phyloP scores from a whole-genome alignment of 2,888 invertebrate species.

The Acronicta psi region DNA sequence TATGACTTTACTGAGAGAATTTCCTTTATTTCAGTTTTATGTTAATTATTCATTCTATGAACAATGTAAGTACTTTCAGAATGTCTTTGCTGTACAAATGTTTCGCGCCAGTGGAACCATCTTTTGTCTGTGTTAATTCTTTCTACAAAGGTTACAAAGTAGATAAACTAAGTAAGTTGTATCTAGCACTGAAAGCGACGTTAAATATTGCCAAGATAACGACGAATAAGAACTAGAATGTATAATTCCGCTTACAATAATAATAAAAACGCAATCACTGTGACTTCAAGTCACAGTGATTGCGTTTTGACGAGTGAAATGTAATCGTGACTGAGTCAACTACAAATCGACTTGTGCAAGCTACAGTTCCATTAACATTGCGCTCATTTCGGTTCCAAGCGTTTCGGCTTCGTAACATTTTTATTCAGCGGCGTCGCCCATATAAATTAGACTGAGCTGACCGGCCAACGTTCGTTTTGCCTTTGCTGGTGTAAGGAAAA shows the following conservation, averaged over 20 bases:
- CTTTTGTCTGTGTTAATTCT: slow-evolving; percentile 35
- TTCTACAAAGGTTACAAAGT: slow-evolving; percentile 29
- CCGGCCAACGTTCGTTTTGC: slow-evolving; percentile 47
- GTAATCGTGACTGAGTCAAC: slow-evolving; percentile 39
- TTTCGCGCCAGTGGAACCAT: slow-evolving; percentile 24
- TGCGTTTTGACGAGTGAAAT: slow-evolving; percentile 24
- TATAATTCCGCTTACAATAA: slow-evolving; percentile 41
- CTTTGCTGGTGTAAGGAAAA: slow-evolving; percentile 48
- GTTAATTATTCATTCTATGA: neutral
- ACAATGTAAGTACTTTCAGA: neutral
- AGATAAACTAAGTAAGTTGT: slow-evolving; percentile 42
- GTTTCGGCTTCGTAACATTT: slow-evolving; percentile 57
- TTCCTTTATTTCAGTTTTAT: too few relatives aligned
- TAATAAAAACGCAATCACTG: slow-evolving; percentile 19
- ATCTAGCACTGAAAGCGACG: slow-evolving; percentile 33
- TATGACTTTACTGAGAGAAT: too few relatives aligned
- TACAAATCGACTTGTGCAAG: slow-evolving; percentile 46
- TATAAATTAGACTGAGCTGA: slow-evolving; percentile 63
- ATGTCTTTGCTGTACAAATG: slow-evolving; percentile 11
- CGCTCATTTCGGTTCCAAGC: slow-evolving; percentile 51
- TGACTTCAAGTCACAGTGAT: slow-evolving; percentile 12
- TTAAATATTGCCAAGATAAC: slow-evolving; percentile 43
- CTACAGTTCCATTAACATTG: slow-evolving; percentile 55
- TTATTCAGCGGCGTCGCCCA: slow-evolving; percentile 58
- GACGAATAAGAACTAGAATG: slow-evolving; percentile 44